Percentiles rank a stretch among this genome's conserved stretches.
These are phyloP conservation scores for Polypedilum pembai DNA, from an alignment of 1,140 invertebrate species.

Conservation along the genomic window DNA sequence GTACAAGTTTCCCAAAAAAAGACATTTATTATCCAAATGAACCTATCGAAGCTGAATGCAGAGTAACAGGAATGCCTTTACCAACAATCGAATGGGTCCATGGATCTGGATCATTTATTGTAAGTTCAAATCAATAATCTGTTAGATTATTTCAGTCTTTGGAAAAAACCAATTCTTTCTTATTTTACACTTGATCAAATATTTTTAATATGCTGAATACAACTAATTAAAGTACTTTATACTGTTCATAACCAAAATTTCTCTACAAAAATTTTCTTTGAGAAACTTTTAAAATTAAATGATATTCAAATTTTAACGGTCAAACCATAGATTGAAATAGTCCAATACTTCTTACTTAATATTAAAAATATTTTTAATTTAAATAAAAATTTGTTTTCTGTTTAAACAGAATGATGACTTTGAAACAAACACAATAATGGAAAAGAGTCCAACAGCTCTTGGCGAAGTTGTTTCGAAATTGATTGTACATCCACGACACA, in stretches of 20 bases:
- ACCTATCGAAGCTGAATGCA: constrained; percentile 56
- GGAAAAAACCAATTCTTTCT: too few relatives aligned
- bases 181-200: too few relatives aligned
- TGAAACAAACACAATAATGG: constrained; percentile 48
- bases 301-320: too few relatives aligned
- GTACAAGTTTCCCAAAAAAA: not conserved
- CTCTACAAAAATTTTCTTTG: too few relatives aligned
- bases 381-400: not conserved
- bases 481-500: constrained; percentile 41
- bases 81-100: constrained; percentile 62
- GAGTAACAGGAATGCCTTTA: constrained; percentile 57
- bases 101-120: constrained; percentile 52
- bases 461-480: constrained; percentile 57
- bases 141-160: too few relatives aligned
- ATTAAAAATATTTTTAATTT: not conserved
- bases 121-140: constrained; percentile 37
- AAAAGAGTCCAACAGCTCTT: constrained; percentile 47
- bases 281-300: too few relatives aligned
- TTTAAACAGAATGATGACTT: constrained; percentile 39
- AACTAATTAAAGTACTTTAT: too few relatives aligned
- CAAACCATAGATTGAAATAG: too few relatives aligned
- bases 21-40: constrained; percentile 30
- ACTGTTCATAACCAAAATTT: too few relatives aligned
- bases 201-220: too few relatives aligned
- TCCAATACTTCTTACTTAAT: too few relatives aligned